Conservation (phyloP, 1,140 invertebrate species). For the Cyphomyrmex costatus region DNA sequence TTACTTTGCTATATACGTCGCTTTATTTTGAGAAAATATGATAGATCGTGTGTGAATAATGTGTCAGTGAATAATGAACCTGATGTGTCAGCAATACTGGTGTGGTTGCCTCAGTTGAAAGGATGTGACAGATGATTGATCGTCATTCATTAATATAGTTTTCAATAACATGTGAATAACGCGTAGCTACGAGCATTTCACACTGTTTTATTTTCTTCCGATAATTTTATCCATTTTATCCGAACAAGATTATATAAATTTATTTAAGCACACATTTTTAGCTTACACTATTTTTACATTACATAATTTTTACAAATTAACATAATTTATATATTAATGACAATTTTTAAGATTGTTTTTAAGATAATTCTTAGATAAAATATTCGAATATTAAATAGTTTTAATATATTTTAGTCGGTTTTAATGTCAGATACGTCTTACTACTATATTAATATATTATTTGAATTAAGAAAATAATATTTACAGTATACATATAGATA, state of each 20-base stretch:
- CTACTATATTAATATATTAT: neutral
- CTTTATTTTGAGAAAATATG: slow-evolving; percentile 55
- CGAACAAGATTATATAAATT: neutral
- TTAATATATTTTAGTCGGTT: no score
- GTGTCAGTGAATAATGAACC: slow-evolving; percentile 62
- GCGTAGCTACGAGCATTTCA: neutral
- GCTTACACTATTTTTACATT: neutral
- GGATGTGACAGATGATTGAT: slow-evolving; percentile 57
- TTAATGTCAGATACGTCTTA: neutral
- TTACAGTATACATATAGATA: neutral
- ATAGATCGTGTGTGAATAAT: slow-evolving; percentile 53
- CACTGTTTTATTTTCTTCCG: neutral
- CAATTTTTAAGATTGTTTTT: neutral
- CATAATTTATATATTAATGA: no score
- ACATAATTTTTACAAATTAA: neutral
- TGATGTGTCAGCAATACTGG: slow-evolving; percentile 45
- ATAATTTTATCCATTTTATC: slow-evolving; percentile 31
- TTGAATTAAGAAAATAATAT: neutral
- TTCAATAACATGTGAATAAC: slow-evolving; percentile 60
- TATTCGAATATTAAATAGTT: neutral
- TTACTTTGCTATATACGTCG: slow-evolving; percentile 13
- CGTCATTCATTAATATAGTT: slow-evolving; percentile 53
- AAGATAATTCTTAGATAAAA: neutral
- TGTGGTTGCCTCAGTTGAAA: slow-evolving; percentile 41
- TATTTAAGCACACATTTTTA: neutral